Conservation (phyloP, 2,888 invertebrate species). For the Vanessa cardui region DNA sequence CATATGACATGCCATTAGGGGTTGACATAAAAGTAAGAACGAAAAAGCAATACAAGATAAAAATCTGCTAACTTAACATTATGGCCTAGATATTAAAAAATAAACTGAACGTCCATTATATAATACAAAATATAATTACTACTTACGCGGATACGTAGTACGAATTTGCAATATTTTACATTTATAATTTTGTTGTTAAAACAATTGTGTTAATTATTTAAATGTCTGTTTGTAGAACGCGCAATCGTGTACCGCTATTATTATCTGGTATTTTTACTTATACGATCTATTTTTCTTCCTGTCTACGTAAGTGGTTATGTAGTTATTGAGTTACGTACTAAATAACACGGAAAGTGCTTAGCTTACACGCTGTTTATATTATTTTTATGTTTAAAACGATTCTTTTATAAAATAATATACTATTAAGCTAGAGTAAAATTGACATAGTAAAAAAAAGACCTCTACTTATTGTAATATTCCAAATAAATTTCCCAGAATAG, state of each 20-base stretch:
- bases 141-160: not conserved
- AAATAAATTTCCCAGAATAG: no score
- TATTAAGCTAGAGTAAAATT: no score
- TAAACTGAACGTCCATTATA: not conserved
- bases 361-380: not conserved
- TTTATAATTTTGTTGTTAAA: not conserved
- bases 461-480: no score
- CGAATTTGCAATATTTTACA: not conserved
- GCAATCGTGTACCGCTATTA: constrained; percentile 2
- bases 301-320: constrained; percentile 13
- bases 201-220: not conserved
- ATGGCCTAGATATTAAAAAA: no score
- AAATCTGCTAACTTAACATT: no score
- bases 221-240: not conserved
- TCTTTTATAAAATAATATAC: no score
- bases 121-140: not conserved
- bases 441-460: no score
- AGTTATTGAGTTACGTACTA: constrained; percentile 7
- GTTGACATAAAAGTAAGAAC: no score
- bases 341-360: constrained; percentile 8
- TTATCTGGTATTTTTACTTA: constrained; percentile 10
- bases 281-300: constrained; percentile 6
- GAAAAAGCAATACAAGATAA: no score
- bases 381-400: not conserved
- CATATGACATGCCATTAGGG: no score